Evolutionary conservation across 2,113 vertebrate species (phyloP).

Genomic region (Heterotis niloticus): DNA sequence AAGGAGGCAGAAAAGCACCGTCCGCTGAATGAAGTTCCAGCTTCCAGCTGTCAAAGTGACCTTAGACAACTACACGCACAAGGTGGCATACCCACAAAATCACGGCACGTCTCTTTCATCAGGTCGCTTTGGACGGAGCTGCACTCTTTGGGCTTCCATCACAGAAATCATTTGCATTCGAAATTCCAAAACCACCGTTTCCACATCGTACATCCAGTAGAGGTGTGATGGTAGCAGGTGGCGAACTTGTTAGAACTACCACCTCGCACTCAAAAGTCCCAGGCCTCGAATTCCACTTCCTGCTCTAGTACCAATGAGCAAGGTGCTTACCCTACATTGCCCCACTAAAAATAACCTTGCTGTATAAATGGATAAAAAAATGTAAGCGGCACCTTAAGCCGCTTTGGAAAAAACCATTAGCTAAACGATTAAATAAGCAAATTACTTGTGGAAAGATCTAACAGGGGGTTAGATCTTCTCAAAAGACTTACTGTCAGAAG

Average conservation of each 20-base stretch:
- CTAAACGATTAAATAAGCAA: too few relatives aligned
- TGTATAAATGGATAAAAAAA: too few relatives aligned
- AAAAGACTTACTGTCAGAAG: too few relatives aligned
- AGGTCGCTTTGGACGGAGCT: slow-evolving; percentile 25
- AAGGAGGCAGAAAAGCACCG: background rate
- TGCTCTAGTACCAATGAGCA: background rate
- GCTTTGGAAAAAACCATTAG: too few relatives aligned
- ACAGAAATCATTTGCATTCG: slow-evolving; percentile 8
- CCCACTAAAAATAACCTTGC: background rate
- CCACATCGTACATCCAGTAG: slow-evolving; percentile 24
- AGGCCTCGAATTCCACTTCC: too few relatives aligned
- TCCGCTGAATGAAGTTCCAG: background rate
- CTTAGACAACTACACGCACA: background rate
- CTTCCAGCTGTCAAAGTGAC: background rate
- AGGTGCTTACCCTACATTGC: slow-evolving; percentile 12
- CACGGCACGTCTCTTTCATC: background rate
- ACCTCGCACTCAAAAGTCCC: too few relatives aligned
- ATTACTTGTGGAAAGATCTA: too few relatives aligned
- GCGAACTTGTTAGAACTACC: too few relatives aligned
- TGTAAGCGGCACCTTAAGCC: too few relatives aligned
- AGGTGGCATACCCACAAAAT: background rate
- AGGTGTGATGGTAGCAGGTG: background rate
- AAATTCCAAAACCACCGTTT: slow-evolving; percentile 11
- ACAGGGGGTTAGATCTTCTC: too few relatives aligned
- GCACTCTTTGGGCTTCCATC: slow-evolving; percentile 20